Base-by-base conservation (phyloP, 2,113 vertebrate species). In the Crotophaga sulcirostris region DNA sequence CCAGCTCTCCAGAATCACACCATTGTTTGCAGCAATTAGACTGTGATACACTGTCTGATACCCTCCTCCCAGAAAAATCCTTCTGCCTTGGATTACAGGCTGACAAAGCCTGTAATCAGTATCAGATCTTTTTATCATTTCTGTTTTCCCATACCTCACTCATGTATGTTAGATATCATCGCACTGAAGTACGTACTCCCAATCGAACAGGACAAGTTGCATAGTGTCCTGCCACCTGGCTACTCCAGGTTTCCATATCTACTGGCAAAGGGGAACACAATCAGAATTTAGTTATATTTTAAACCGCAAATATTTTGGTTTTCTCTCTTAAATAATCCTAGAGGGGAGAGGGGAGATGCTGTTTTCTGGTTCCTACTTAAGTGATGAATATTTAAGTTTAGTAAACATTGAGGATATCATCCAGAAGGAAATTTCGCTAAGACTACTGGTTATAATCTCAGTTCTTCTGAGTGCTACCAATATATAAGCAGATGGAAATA, bases 211-310 rank as follows among this genome's bases (percentile, higher is more conserved):
- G 38, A 63, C n/a, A 90, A 66, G 60, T 0, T 70, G 13, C 36
- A 70, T 3, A 40, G 59, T 0, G 0, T 59, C 28, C 34, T 28
- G 60, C 18, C 36, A 56, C 29, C 14, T 6, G 4, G 31, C 55
- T 73, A 31, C 47, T 74, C 59, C 68, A 74, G 36, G 24, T 33
- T 91, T 75, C 67, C 52, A 45, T 10, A 40, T n/a, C 20, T 54
- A 49, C 9, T 33, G 51, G n/a, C 36, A 44, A 10, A 2, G 45
- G 16, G 19, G 45, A 87, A 66, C 31, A 56, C 24, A 84, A 54
- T 81, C 31, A 62, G 31, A 84, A 87, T 47, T n/a, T 16, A 62
- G 36, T 78, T 45, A 18, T 49, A 54, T 54, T 54, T 54, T 36
- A 77, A 93, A 88, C 17, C 6, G 26, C 36, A 49, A 10, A 6